These are phyloP conservation scores for Ooceraea biroi DNA, from an alignment of 1,140 invertebrate genomes.

Conservation along the genomic window DNA sequence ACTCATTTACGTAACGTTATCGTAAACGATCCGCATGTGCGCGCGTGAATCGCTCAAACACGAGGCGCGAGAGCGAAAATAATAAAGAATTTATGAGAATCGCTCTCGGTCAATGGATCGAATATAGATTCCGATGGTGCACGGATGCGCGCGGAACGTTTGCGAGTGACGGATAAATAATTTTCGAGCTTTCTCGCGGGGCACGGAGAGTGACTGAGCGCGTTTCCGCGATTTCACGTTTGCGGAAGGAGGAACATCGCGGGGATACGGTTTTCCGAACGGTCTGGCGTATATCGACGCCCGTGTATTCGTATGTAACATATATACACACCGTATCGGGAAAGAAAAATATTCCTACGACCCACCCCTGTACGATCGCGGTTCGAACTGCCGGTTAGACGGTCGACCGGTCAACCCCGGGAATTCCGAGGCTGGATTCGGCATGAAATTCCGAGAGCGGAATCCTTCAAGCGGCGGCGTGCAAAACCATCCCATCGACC, in stretches of 20 bases:
- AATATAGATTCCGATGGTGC: conserved; percentile 18
- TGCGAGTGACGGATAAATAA: conserved; percentile 11
- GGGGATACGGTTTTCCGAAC: conserved; percentile 45
- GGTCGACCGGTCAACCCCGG: conserved; percentile 28
- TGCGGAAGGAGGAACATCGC: conserved; percentile 14
- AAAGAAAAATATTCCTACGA: conserved; percentile 63
- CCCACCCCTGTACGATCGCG: conserved; percentile 12
- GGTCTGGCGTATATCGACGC: conserved; percentile 22
- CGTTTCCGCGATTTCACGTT: conserved; percentile 38
- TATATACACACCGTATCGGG: too few relatives aligned
- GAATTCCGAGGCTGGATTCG: conserved; percentile 42
- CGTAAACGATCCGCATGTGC: background rate
- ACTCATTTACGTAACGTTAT: background rate
- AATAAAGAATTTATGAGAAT: background rate
- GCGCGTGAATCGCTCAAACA: background rate
- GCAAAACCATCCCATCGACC: background rate
- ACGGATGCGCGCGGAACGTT: background rate
- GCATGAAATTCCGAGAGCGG: conserved; percentile 45
- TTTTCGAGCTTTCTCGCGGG: conserved; percentile 23
- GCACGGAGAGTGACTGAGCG: conserved; percentile 11
- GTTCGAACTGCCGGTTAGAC: conserved; percentile 50
- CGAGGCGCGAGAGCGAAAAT: background rate
- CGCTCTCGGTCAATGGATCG: background rate
- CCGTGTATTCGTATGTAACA: conserved; percentile 62
- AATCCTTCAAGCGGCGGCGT: conserved; percentile 33